Conservation (phyloP, 2,888 invertebrate species). For the Mystacides longicornis region DNA sequence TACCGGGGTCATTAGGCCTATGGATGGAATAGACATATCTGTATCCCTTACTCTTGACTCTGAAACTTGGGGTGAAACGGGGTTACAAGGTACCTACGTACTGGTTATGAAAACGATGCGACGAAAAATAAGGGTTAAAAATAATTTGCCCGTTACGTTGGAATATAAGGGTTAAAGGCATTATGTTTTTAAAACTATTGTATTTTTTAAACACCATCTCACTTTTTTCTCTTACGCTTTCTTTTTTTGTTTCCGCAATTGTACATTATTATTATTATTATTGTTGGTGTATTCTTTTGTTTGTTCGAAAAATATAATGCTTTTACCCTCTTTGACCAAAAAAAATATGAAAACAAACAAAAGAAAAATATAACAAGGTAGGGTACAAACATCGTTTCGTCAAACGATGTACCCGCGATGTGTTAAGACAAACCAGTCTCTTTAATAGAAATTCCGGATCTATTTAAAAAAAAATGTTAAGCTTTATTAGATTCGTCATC, state of each 20-base stretch:
- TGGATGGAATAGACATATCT: constrained; percentile 20
- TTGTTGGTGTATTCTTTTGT: not conserved
- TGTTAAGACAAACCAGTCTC: too few relatives aligned
- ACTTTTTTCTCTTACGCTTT: too few relatives aligned
- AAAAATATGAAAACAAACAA: not conserved
- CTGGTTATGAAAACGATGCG: not conserved
- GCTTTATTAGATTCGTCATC: too few relatives aligned
- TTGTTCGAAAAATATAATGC: not conserved
- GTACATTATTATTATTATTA: not conserved
- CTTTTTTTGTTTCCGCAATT: not conserved
- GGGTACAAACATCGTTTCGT: too few relatives aligned
- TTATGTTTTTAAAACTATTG: not conserved
- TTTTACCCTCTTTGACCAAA: not conserved
- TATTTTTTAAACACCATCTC: not conserved
- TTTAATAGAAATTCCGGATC: too few relatives aligned
- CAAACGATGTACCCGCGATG: too few relatives aligned
- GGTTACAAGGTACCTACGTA: not conserved
- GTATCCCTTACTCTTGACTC: constrained; percentile 19
- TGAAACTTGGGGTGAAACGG: not conserved
- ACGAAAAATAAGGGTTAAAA: not conserved
- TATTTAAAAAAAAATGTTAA: too few relatives aligned
- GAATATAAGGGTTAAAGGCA: constrained; percentile 5
- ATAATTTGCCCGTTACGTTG: not conserved
- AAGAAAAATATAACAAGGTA: too few relatives aligned
- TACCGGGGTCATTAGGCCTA: constrained; percentile 15